Evolutionary conservation across 2,113 vertebrate genomes (phyloP).

Genomic region (Mohoua ochrocephala): DNA sequence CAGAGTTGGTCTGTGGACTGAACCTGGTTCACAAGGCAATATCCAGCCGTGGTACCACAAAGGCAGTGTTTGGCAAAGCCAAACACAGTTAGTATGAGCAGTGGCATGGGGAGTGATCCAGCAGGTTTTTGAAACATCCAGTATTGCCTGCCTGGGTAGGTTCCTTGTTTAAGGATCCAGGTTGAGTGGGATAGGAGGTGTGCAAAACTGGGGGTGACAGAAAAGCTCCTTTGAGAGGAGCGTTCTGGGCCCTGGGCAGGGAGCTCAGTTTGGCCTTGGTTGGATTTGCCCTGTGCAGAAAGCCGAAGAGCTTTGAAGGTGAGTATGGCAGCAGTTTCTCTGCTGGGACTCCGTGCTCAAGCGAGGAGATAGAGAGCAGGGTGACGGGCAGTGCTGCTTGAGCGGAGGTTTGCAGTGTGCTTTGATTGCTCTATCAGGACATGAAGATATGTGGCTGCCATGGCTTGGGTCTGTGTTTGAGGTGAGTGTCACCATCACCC

Average conservation of each 20-base stretch:
- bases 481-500: background rate
- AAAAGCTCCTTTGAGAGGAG: background rate
- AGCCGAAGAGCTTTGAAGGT: background rate
- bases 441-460: background rate
- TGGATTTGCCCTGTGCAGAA: background rate
- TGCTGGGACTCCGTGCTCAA: background rate
- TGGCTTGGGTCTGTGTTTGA: background rate
- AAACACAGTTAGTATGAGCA: background rate
- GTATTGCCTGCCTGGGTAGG: accelerated
- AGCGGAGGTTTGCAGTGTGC: accelerated
- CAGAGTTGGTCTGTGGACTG: background rate
- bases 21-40: background rate
- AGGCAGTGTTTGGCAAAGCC: background rate
- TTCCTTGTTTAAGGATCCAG: background rate
- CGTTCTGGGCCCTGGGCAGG: background rate
- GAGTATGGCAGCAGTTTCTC: background rate
- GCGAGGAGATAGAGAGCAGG: background rate
- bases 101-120: background rate
- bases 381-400: no score
- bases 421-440: background rate
- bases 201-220: background rate
- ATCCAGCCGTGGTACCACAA: background rate
- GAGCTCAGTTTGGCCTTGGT: background rate
- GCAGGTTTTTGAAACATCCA: background rate
- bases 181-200: background rate